Percentiles rank a stretch among this genome's conserved stretches.
Evolutionary conservation across 92 coral and sea anemone species (phyloP).

Genomic region (Palythoa grandis): DNA sequence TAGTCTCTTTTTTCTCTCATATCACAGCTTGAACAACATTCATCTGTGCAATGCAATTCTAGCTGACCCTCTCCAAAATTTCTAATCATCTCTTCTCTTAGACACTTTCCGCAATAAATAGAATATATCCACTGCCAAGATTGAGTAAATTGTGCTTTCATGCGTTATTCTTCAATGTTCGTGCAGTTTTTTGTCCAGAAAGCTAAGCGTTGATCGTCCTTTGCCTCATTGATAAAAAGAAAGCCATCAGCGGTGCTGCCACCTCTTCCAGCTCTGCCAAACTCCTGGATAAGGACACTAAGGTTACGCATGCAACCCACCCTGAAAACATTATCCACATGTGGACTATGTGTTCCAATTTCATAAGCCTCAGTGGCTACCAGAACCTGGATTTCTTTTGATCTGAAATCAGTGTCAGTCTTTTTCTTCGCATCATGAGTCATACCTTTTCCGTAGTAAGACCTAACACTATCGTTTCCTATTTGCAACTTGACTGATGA

Average conservation of each 20-base stretch:
- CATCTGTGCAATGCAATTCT: too few species aligned
- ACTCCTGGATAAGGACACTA: conserved; percentile 52
- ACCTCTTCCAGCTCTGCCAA: conserved; percentile 48
- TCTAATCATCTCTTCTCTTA: neutral
- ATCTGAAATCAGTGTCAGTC: conserved; percentile 46
- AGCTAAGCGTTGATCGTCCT: conserved; percentile 46
- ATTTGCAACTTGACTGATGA: too few species aligned
- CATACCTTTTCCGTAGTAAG: conserved; percentile 46
- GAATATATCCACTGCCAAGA: conserved; percentile 68
- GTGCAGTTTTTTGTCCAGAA: conserved; percentile 45
- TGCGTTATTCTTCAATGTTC: conserved; percentile 14
- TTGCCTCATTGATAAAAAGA: neutral
- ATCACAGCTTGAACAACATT: too few species aligned
- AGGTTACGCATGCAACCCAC: conserved; percentile 49
- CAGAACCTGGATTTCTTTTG: conserved; percentile 48
- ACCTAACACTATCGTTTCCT: conserved; percentile 3
- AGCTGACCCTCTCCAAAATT: too few species aligned
- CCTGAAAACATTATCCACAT: conserved; percentile 36
- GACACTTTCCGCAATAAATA: too few species aligned
- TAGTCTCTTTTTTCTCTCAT: too few species aligned
- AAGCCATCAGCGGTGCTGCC: conserved; percentile 9
- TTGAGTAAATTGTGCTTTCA: conserved; percentile 21
- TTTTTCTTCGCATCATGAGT: conserved; percentile 22
- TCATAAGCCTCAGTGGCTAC: conserved; percentile 60
- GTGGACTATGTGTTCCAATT: conserved; percentile 56